Evolutionary conservation across 30 jellyfish, hydroid and myxozoan genomes (phyloP).

Genomic region (Mastigias papua): DNA sequence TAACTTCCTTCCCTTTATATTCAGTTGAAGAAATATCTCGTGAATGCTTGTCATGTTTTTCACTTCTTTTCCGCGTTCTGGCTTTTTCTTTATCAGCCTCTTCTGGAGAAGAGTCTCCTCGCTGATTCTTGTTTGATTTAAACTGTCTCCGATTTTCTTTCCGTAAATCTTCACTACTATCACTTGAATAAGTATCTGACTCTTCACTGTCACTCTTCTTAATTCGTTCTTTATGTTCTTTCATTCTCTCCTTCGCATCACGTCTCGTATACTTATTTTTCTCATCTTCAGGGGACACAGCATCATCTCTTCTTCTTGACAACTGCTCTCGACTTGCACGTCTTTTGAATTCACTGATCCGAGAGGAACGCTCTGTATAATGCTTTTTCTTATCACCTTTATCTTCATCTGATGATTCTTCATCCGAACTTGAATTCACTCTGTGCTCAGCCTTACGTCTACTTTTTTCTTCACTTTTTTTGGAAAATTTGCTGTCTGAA

Average conservation of each 20-base stretch:
- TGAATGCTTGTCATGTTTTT: neutral
- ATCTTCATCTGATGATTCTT: conserved; percentile 1
- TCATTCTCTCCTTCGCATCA: neutral
- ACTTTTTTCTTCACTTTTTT: neutral
- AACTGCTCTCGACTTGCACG: too few relatives aligned
- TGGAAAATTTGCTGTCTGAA: neutral
- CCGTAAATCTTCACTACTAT: neutral
- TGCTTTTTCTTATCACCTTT: neutral
- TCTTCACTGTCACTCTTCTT: conserved; percentile 22
- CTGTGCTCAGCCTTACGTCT: neutral
- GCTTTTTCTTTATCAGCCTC: neutral
- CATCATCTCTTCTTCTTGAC: neutral
- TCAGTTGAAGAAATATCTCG: neutral
- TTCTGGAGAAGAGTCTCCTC: neutral
- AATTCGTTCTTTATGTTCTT: neutral
- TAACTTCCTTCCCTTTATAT: neutral
- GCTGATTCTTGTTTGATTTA: neutral
- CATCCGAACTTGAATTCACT: neutral
- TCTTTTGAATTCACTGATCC: neutral
- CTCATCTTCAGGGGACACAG: neutral
- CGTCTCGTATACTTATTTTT: neutral
- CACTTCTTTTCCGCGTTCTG: neutral
- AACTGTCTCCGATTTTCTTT: neutral
- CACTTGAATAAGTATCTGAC: neutral
- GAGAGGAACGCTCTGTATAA: neutral